Evolutionary conservation across 1,140 invertebrate species (phyloP).

Genomic region (Drosophila baimaii): DNA sequence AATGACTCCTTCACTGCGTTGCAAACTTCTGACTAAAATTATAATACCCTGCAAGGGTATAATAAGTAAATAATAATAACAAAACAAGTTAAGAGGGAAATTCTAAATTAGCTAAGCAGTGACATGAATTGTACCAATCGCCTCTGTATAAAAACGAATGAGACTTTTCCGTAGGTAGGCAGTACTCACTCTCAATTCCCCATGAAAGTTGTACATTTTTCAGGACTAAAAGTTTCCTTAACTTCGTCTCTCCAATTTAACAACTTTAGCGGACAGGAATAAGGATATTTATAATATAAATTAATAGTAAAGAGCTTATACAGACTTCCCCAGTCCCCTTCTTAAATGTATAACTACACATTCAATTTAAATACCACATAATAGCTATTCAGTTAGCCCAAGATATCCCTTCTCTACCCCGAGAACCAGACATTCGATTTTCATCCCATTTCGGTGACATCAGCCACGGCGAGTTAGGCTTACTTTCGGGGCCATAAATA

Average conservation of each 20-base stretch:
- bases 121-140: no score
- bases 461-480: conserved; percentile 1
- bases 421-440: conserved; percentile 7
- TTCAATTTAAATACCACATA: neutral
- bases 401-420: neutral
- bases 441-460: conserved; percentile 16
- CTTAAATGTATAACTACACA: neutral
- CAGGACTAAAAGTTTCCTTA: no score
- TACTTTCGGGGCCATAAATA: conserved; percentile 13
- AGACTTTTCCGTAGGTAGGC: no score
- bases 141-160: no score
- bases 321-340: neutral
- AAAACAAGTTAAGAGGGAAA: neutral
- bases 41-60: no score
- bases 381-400: neutral
- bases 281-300: neutral
- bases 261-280: neutral
- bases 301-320: neutral
- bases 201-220: no score
- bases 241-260: neutral
- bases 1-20: no score
- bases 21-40: no score
- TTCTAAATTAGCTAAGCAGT: no score
- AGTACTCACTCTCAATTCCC: no score
- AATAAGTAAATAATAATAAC: neutral